Evolutionary conservation across 1,140 invertebrate species (phyloP), one percentile per base, ranked within the genome.

Genomic region (Cyclina sinensis): DNA sequence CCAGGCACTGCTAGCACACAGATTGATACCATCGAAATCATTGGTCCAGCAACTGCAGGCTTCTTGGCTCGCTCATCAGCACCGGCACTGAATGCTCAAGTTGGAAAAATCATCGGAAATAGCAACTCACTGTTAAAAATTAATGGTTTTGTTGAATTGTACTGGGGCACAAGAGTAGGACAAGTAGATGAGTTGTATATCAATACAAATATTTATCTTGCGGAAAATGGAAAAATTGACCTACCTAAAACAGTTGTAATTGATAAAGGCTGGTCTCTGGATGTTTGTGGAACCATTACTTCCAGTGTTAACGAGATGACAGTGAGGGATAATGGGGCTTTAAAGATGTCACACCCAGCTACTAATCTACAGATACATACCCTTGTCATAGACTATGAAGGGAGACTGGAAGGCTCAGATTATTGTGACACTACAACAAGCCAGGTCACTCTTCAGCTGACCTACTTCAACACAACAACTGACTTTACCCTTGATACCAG

Each of bases 211-310:
- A 54, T 93, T 21, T 79, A 80, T 79, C 90, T 93, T 4, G 39
- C 27, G 14, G 43, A 89, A 27, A 73, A 78, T 30, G 93, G 90
- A 0, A 35, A 90, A 37, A 57, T 94, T 32, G 91, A 93, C 24
- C 87, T 93, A 1, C 93, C 93, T 21, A 79, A 88, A 37, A 83
- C 51, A 46, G 89, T 91, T 4, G 80, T 92, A 0, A 62, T 94
- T 12, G 81, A 92, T 32, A 86, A 90, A 70, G 88, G 70, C 30
- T 86, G 73, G n/a, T 57, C 46, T 11, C 80, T 94, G 24, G 90
- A 93, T 46, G 59, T 93, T 14, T 93, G 92, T 90, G 93, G 93
- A 32, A 85, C 76, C 0, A 59, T 93, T 48, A 80, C 88, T 37
- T 24, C 73, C 24, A 90, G 79, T 39, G 90, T 89, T 3, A 57